Percentiles rank a stretch among this genome's conserved stretches.
These are phyloP conservation scores for Sycon ciliatum DNA, from an alignment of 37 sponge, comb jelly and placozoan genomes.

Conservation along the genomic window DNA sequence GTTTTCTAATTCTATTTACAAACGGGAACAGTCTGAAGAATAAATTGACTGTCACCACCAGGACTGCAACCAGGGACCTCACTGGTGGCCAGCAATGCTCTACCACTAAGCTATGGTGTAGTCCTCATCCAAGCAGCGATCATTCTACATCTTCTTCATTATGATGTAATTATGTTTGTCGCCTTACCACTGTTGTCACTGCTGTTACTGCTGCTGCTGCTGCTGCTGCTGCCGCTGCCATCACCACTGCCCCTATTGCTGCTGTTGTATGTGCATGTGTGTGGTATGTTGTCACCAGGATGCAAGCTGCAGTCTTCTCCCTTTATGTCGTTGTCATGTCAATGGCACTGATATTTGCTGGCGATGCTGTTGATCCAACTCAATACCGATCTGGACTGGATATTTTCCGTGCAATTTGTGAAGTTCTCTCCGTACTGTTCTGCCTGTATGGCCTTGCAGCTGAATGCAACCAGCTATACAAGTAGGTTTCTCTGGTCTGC, in stretches of 20 bases:
- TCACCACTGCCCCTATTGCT: no score
- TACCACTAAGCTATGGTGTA: no score
- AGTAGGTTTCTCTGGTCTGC: constrained; percentile 2
- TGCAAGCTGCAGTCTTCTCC: neutral
- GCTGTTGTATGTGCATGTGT: no score
- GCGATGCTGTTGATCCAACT: neutral
- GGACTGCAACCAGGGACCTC: no score
- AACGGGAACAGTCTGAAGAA: no score
- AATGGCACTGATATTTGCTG: neutral
- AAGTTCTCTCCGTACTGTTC: neutral
- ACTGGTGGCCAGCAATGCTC: no score
- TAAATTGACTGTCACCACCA: no score
- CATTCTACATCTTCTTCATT: neutral
- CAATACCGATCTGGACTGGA: neutral
- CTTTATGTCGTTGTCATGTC: neutral
- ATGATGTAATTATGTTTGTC: neutral
- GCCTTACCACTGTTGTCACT: neutral
- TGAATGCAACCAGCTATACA: neutral
- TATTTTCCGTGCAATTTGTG: neutral
- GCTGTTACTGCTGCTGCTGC: no score
- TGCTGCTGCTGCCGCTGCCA: no score
- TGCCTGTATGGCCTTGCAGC: neutral
- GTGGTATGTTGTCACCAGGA: neutral
- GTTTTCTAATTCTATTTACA: no score
- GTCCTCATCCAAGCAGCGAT: no score